Evolutionary conservation across 2,888 invertebrate species (phyloP), one percentile per base, ranked within the genome.

Genomic region (Eilema caniola): DNA sequence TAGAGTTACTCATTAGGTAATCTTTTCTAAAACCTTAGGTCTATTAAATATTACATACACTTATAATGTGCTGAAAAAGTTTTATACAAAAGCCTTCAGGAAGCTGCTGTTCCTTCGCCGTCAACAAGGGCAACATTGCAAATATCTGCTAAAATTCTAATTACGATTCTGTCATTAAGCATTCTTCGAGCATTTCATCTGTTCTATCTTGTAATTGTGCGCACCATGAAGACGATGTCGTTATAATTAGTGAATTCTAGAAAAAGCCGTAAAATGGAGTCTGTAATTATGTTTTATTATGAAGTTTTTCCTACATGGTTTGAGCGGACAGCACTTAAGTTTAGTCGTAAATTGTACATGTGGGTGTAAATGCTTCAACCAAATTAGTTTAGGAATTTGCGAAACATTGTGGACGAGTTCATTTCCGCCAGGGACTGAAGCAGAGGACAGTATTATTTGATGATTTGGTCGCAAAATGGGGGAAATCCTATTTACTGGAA

Each of bases 401-500:
- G 77, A 70, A 76, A 60, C 59, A 74, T 66, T 33, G 25, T 23
- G 47, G 68, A 37, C 71, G 66, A 84, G 83, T 81, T 79, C 79
- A 71, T 65, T 66, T 66, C 68, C 72, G 73, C 70, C 75, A 67
- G 61, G 59, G 11, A 24, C 59, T 67, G 71, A 66, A 75, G 70
- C 72, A 73, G 72, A 31, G 67, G 72, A 75, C 74, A 72, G 78
- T 66, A 73, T 75, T 73, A 79, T 72, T 70, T 70, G 73, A 75
- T 73, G 75, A 77, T 80, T 78, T 75, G 70, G 60, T 73, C 74
- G 61, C 64, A 79, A 41, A 41, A 85, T 85, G 70, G 76, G 89
- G 92, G 92, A 92, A 84, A 89, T 92, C 92, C 92, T 91, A 47
- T 75, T 92, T 89, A 90, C 85, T 75, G 77, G 77, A 88, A 89